phyloP scores from a whole-genome alignment of 2,797 vertebrate genomes.

The Platalea minor region DNA sequence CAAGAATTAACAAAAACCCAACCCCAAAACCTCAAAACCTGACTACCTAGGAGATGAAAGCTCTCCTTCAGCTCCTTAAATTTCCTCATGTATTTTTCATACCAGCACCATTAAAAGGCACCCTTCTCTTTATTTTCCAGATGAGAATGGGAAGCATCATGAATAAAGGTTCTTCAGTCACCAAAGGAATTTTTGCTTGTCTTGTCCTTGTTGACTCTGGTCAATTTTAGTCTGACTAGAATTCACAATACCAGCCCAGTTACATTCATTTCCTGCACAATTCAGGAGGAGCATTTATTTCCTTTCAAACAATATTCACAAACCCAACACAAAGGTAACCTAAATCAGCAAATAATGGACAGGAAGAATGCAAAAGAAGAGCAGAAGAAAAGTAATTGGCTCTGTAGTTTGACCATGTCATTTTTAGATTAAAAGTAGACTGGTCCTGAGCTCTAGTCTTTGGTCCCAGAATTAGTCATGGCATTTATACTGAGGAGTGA shows the following conservation, averaged over 20 bases:
- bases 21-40: not conserved
- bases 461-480: not conserved
- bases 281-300: not conserved
- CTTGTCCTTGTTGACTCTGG: not conserved
- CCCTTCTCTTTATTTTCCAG: not conserved
- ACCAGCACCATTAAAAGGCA: not conserved
- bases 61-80: not conserved
- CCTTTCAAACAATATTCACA: not conserved
- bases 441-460: not conserved
- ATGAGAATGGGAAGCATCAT: not conserved
- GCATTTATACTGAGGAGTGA: not conserved
- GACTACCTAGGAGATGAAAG: not conserved
- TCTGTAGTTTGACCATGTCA: accelerated
- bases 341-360: not conserved
- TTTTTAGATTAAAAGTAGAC: not conserved
- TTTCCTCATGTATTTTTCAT: not conserved
- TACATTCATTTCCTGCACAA: not conserved
- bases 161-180: not conserved
- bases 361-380: not conserved
- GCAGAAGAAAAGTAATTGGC: not conserved
- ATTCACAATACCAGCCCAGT: not conserved
- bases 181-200: not conserved
- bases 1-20: not conserved
- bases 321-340: not conserved
- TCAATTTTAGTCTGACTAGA: not conserved